phyloP scores from a whole-genome alignment of 2,113 vertebrate species.

The Rana temporaria region DNA sequence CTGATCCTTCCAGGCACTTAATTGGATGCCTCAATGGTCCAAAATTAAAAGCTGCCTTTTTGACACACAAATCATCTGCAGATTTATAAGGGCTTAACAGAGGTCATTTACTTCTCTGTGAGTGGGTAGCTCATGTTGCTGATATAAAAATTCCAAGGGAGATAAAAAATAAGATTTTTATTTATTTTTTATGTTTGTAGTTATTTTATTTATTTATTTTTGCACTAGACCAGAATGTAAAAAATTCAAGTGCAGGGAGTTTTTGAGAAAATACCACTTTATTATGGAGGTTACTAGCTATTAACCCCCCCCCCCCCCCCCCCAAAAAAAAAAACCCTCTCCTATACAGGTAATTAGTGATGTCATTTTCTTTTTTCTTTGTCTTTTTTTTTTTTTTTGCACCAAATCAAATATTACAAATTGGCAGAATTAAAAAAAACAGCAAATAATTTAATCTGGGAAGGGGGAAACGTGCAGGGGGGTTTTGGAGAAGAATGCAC shows the following conservation, averaged over 20 bases:
- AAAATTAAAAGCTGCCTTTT: slow-evolving; percentile 40
- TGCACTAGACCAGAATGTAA: neutral
- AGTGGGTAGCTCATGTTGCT: neutral
- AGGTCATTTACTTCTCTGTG: neutral
- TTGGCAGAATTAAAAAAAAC: slow-evolving; percentile 4
- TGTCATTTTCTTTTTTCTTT: neutral
- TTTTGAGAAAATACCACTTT: slow-evolving; percentile 36
- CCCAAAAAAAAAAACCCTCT: slow-evolving; percentile 17
- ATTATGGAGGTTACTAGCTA: slow-evolving; percentile 52
- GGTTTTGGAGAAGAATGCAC: slow-evolving; percentile 11
- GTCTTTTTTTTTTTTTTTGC: neutral
- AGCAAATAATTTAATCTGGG: slow-evolving; percentile 16
- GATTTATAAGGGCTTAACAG: slow-evolving; percentile 37
- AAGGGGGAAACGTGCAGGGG: neutral
- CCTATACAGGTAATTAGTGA: slow-evolving; percentile 55
- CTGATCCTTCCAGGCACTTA: slow-evolving; percentile 36
- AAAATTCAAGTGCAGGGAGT: neutral
- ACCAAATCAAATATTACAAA: neutral
- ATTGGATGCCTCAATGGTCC: slow-evolving; percentile 26
- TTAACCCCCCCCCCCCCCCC: slow-evolving; percentile 39
- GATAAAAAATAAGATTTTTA: too few relatives aligned
- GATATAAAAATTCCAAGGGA: neutral
- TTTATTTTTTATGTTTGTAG: too few relatives aligned
- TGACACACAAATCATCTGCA: slow-evolving; percentile 36
- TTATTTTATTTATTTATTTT: neutral